These are phyloP conservation scores for Ia io DNA, from an alignment of 2,113 vertebrate species.

Conservation along the genomic window DNA sequence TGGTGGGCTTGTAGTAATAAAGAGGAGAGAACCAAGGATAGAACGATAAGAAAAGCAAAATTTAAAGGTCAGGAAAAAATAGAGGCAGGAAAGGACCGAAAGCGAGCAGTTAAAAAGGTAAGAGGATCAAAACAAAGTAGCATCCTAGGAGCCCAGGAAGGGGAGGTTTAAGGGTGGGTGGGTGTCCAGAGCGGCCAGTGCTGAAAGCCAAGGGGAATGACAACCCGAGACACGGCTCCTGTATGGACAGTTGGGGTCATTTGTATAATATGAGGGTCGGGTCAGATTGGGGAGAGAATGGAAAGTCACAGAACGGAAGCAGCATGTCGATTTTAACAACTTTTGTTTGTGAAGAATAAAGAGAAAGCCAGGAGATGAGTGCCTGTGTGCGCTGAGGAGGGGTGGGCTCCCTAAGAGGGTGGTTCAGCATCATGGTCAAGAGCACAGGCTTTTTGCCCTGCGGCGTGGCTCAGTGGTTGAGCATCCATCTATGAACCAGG, in stretches of 20 bases:
- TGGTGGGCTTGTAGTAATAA: neutral
- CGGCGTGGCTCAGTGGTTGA: too few species aligned
- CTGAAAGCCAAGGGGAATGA: neutral
- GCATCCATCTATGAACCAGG: too few species aligned
- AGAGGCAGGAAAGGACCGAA: neutral
- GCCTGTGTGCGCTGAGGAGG: accelerated
- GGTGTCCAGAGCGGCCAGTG: neutral
- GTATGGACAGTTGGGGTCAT: neutral
- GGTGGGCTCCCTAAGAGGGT: accelerated
- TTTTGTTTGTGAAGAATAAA: neutral
- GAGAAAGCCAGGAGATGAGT: neutral
- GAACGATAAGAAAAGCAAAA: neutral
- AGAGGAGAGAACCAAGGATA: neutral
- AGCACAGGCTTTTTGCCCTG: neutral
- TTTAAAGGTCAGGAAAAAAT: neutral
- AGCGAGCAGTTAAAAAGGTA: neutral
- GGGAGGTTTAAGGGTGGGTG: neutral
- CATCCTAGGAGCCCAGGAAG: neutral
- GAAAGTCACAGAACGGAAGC: neutral
- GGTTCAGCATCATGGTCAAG: neutral
- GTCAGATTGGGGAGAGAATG: neutral
- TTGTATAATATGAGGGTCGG: neutral
- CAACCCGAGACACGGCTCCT: too few species aligned
- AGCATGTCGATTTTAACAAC: neutral
- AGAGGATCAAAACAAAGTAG: neutral